Evolutionary conservation across 1,140 invertebrate species (phyloP).

Genomic region (Drosophila busckii): DNA sequence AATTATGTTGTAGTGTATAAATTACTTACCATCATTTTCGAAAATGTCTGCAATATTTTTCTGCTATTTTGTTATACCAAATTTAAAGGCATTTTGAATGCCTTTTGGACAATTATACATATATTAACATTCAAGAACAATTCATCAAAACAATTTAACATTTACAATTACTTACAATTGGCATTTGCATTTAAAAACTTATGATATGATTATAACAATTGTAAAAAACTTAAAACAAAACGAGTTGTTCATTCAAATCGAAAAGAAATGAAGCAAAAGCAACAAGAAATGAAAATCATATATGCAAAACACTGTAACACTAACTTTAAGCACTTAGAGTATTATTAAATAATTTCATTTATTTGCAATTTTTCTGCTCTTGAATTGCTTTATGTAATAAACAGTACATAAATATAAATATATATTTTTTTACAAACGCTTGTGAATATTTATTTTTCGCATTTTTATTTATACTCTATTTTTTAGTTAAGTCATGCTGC

Average conservation of each 20-base stretch:
- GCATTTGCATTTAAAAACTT: constrained; percentile 58
- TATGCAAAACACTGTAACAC: constrained; percentile 40
- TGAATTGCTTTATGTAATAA: constrained; percentile 62
- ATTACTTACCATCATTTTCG: constrained; percentile 20
- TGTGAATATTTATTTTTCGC: constrained; percentile 17
- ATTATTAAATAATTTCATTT: constrained; percentile 45
- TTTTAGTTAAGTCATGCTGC: neutral
- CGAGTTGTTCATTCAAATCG: constrained; percentile 41
- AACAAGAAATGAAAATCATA: neutral
- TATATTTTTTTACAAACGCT: constrained; percentile 44
- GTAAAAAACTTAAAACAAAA: constrained; percentile 40
- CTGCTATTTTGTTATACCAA: constrained; percentile 61
- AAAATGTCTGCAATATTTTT: constrained; percentile 21
- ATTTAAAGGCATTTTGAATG: constrained; percentile 62
- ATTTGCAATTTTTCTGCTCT: constrained; percentile 48
- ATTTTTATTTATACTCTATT: constrained; percentile 8
- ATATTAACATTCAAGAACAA: constrained; percentile 11
- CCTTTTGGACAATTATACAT: constrained; percentile 38
- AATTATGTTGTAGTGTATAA: too few species aligned
- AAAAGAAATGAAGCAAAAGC: constrained; percentile 40
- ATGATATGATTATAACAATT: constrained; percentile 35
- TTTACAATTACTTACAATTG: constrained; percentile 37
- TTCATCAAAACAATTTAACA: constrained; percentile 8
- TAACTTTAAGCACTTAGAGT: constrained; percentile 45
- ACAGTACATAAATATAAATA: constrained; percentile 45